A percentile compares a stretch with the other conserved stretches of the same genome.
phyloP scores from a whole-genome alignment of 2,888 invertebrate species.

The Orchesellides sinensis region DNA sequence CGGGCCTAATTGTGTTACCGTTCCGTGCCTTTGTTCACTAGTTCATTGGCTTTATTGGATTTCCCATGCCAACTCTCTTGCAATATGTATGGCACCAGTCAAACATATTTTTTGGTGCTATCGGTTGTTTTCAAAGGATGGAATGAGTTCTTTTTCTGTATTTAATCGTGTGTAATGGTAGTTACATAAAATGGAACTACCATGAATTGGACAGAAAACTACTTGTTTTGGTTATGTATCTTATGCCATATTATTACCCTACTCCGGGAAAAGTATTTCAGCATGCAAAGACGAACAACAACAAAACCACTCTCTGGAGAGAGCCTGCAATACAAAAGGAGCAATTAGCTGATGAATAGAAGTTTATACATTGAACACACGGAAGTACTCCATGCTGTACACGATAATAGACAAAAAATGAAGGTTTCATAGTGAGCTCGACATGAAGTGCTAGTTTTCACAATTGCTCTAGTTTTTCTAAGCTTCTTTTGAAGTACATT shows the following conservation, averaged over 20 bases:
- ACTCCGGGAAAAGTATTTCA: not conserved
- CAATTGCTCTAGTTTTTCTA: no score
- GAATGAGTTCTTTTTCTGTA: conserved; percentile 3
- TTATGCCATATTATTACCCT: not conserved
- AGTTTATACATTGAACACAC: not conserved
- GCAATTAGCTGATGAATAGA: conserved; percentile 54
- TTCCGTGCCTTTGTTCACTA: not conserved
- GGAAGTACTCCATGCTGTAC: not conserved
- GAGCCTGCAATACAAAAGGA: conserved; percentile 29
- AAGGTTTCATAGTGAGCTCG: not conserved
- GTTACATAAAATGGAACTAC: not conserved
- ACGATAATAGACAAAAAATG: conserved; percentile 5
- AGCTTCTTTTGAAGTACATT: no score
- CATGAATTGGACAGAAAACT: not conserved
- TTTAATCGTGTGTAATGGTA: not conserved
- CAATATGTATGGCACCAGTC: not conserved
- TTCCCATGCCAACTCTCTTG: not conserved
- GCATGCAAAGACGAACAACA: not conserved
- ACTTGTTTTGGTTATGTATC: not conserved
- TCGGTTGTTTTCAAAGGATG: not conserved
- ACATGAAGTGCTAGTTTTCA: not conserved
- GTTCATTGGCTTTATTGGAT: not conserved
- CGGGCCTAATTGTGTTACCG: not conserved
- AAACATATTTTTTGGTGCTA: not conserved
- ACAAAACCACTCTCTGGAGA: conserved; percentile 7